Evolutionary conservation across 2,888 invertebrate genomes (phyloP), one percentile per base, ranked within the genome.

Genomic region (Nebria salina): DNA sequence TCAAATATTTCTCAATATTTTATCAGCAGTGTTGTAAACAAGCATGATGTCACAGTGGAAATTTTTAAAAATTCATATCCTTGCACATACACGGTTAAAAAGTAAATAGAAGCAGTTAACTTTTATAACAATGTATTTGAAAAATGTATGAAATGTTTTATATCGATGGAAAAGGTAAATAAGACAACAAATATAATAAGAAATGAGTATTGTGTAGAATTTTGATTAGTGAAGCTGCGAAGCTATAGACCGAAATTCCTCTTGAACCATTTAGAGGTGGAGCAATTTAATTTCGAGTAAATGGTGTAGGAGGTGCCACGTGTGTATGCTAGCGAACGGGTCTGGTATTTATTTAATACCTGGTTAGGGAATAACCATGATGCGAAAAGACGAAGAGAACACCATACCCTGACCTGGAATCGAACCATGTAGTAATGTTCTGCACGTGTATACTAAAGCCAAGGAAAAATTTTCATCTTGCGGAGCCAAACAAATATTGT

Each of bases 251-350:
- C 34, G 65, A 41, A 65, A 65, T 65, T 75, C 75, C 75, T 9
- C 7, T 41, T 34, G 75, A 65, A 65, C 15, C 73, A 75, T 75
- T 65, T 65, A 65, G 26, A 65, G 72, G 54, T 54, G 54, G n/a
- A 73, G 65, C 75, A 75, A 34, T 75, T 75, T 75, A 25, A 75
- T 75, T 75, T 75, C 65, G 65, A 26, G 65, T 65, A 65, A 75
- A 75, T 75, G 75, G 64, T 15, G 65, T 15, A 41, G 34, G 65
- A 65, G 54, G 54, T 54, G 54, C 54, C 54, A 13, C 13, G 13
- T 54, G 54, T 13, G 13, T 54, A 13, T 13, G 54, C 8, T 13
- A 11, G 54, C 11, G 54, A 54, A 54, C 54, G 54, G 54, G 54
- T 8, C 54, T 54, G 54, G 54, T 54, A 54, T 54, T 54, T 54